phyloP scores from a whole-genome alignment of 2,888 invertebrate species.

The Stomorhina lunata region DNA sequence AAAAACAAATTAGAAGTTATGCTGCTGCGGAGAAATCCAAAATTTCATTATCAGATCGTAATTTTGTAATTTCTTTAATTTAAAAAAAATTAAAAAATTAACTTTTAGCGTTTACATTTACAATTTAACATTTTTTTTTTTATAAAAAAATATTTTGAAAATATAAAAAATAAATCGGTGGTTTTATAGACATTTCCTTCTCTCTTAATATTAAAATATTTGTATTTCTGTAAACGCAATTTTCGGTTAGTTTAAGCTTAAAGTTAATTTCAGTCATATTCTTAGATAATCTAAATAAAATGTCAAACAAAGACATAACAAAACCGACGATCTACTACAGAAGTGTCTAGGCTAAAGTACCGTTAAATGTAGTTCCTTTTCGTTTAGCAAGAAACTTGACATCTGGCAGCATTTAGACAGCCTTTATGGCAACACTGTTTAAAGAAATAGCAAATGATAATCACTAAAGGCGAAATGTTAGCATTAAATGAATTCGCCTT shows the following conservation, averaged over 20 bases:
- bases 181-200: constrained; percentile 12
- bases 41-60: too few relatives aligned
- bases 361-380: too few relatives aligned
- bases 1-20: too few relatives aligned
- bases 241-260: background rate
- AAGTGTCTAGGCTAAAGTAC: background rate
- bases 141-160: background rate
- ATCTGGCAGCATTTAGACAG: too few relatives aligned
- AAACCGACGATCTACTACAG: background rate
- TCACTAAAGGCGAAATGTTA: too few relatives aligned
- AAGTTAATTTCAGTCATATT: constrained; percentile 25
- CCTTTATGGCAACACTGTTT: too few relatives aligned
- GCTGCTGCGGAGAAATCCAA: too few relatives aligned
- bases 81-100: background rate
- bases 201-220: background rate
- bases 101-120: constrained; percentile 3
- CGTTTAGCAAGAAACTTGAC: too few relatives aligned
- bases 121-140: background rate
- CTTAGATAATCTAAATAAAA: background rate
- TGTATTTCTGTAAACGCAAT: constrained; percentile 19
- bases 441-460: too few relatives aligned
- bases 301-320: background rate
- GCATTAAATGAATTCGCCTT: too few relatives aligned
- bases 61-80: background rate
- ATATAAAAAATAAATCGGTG: constrained; percentile 34